These are phyloP conservation scores for Chaetops frenatus DNA, from an alignment of 2,113 vertebrate species.

Conservation along the genomic window DNA sequence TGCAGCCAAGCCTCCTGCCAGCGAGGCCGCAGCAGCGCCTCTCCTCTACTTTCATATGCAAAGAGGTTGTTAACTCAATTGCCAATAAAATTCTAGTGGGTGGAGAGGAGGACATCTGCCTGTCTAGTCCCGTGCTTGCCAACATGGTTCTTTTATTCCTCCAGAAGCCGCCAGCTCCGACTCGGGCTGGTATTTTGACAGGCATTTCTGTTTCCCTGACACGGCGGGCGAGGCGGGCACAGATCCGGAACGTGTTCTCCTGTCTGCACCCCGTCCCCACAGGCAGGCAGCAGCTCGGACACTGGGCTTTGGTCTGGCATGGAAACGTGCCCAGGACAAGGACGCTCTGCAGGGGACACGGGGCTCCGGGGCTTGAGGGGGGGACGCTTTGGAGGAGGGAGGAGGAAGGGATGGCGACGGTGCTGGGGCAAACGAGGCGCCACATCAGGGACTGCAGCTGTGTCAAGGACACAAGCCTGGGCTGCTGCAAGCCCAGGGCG, in stretches of 20 bases:
- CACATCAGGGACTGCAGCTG: too few species aligned
- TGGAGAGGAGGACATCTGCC: conserved; percentile 66
- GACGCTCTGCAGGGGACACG: background rate
- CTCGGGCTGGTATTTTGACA: conserved; percentile 61
- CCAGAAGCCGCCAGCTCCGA: conserved; percentile 40
- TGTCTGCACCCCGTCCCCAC: background rate
- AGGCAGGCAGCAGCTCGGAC: conserved; percentile 35
- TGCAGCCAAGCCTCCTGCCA: conserved; percentile 64
- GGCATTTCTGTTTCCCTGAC: conserved; percentile 65
- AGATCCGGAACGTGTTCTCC: conserved; percentile 11
- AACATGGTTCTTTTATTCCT: conserved; percentile 57
- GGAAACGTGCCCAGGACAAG: background rate
- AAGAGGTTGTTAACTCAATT: conserved; percentile 62
- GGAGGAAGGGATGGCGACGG: background rate
- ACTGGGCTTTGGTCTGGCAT: conserved; percentile 21
- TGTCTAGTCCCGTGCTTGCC: conserved; percentile 56
- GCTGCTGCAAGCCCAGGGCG: background rate
- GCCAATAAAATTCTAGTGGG: conserved; percentile 66
- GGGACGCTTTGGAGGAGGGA: background rate
- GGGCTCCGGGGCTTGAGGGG: background rate
- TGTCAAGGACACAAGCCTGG: background rate
- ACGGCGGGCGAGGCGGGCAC: conserved; percentile 53
- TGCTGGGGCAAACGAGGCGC: rapidly evolving
- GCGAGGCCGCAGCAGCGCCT: conserved; percentile 48
- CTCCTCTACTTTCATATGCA: conserved; percentile 60